phyloP scores from a whole-genome alignment of 2,888 invertebrate genomes.

The Litoditis marina region DNA sequence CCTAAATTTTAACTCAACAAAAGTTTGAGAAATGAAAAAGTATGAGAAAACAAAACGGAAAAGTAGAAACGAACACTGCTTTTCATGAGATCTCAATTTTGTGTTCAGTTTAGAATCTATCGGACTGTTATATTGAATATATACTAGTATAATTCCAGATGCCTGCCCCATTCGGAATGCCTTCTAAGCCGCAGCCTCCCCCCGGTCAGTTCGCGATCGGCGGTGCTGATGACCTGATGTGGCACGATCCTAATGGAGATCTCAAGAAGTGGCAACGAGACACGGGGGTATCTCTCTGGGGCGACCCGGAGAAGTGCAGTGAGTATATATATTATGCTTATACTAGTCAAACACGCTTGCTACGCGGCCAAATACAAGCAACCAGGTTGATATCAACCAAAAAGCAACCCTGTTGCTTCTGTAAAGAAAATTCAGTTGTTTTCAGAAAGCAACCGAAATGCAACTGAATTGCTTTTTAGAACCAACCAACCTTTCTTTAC shows the following conservation, averaged over 20 bases:
- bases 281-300: constrained; percentile 47
- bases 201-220: constrained; percentile 29
- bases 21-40: too few relatives aligned
- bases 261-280: constrained; percentile 52
- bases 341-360: background rate
- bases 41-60: background rate
- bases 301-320: constrained; percentile 48
- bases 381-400: too few relatives aligned
- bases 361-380: too few relatives aligned
- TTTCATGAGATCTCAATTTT: background rate
- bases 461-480: too few relatives aligned
- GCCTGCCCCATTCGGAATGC: constrained; percentile 19
- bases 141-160: too few relatives aligned
- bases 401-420: too few relatives aligned
- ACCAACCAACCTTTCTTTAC: too few relatives aligned
- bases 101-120: too few relatives aligned
- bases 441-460: too few relatives aligned
- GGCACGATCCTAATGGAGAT: constrained; percentile 44
- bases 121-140: too few relatives aligned
- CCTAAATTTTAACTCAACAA: too few relatives aligned
- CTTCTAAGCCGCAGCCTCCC: constrained; percentile 17
- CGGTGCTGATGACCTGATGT: constrained; percentile 40
- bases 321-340: constrained; percentile 2
- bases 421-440: too few relatives aligned
- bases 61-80: background rate